phyloP scores from a whole-genome alignment of 1,140 invertebrate genomes.

The Apis dorsata region DNA sequence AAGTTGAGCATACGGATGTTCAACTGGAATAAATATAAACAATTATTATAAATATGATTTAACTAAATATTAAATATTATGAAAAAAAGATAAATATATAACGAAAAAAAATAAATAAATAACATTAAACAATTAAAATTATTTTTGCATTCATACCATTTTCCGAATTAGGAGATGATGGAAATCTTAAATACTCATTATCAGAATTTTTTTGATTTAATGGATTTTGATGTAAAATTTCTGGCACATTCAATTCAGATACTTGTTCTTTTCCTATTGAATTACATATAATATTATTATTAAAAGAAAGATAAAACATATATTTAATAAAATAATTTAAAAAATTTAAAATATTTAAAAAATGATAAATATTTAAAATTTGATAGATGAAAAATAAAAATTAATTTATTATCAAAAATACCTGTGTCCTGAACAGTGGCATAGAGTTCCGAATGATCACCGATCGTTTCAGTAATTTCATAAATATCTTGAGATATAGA shows the following conservation, averaged over 20 bases:
- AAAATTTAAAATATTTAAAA: no score
- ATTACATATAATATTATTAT: neutral
- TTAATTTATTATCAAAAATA: slow-evolving; percentile 29
- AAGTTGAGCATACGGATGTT: slow-evolving; percentile 86
- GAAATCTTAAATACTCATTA: slow-evolving; percentile 83
- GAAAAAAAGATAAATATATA: neutral
- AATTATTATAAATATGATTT: neutral
- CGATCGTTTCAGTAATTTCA: slow-evolving; percentile 77
- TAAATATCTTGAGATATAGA: slow-evolving; percentile 77
- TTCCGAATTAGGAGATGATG: slow-evolving; percentile 73
- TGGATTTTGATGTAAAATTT: slow-evolving; percentile 82
- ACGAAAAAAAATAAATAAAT: neutral
- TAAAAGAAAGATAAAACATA: neutral
- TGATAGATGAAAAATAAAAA: neutral
- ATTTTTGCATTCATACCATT: slow-evolving; percentile 58
- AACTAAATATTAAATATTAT: neutral
- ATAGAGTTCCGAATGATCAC: slow-evolving; percentile 84
- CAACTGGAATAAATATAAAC: slow-evolving; percentile 73
- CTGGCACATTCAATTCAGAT: slow-evolving; percentile 76
- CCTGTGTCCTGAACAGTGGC: slow-evolving; percentile 84
- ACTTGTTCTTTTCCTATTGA: slow-evolving; percentile 68
- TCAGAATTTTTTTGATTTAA: slow-evolving; percentile 82
- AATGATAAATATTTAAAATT: no score
- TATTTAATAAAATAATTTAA: neutral
- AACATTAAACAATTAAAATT: neutral